Evolutionary conservation across 2,888 invertebrate genomes (phyloP).

Genomic region (Melinopterus prodromus): DNA sequence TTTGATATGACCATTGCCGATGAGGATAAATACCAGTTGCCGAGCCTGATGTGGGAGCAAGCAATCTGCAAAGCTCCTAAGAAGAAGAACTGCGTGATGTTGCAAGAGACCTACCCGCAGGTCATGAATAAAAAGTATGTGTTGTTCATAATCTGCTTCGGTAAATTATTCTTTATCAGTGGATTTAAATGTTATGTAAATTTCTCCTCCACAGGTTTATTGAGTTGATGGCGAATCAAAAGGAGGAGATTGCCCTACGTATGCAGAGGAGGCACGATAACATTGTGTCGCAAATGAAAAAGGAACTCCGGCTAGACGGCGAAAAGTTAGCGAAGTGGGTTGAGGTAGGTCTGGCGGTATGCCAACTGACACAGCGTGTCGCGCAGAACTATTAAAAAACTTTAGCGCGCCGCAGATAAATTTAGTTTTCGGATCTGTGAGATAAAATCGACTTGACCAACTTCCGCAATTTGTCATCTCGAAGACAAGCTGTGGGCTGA

Average conservation of each 20-base stretch:
- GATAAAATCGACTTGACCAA: too few relatives aligned
- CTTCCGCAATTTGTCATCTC: too few relatives aligned
- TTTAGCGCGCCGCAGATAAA: too few relatives aligned
- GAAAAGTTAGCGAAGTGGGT: slow-evolving; percentile 51
- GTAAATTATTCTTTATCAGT: slow-evolving; percentile 10
- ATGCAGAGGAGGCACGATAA: slow-evolving; percentile 57
- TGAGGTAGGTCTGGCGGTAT: slow-evolving; percentile 46
- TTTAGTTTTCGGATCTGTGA: too few relatives aligned
- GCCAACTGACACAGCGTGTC: slow-evolving; percentile 5
- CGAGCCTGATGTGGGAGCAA: slow-evolving; percentile 58
- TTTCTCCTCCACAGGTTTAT: slow-evolving; percentile 50
- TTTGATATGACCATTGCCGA: slow-evolving; percentile 52
- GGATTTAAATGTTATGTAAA: slow-evolving; percentile 10
- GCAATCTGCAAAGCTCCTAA: slow-evolving; percentile 56
- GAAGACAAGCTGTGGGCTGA: too few relatives aligned
- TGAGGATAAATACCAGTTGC: slow-evolving; percentile 53
- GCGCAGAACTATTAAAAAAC: not conserved
- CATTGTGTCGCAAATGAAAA: slow-evolving; percentile 57
- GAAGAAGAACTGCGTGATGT: slow-evolving; percentile 50
- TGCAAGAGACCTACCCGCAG: slow-evolving; percentile 53
- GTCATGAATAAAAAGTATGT: slow-evolving; percentile 53
- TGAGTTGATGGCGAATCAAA: slow-evolving; percentile 52
- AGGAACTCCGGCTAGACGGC: slow-evolving; percentile 56
- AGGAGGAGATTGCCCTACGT: slow-evolving; percentile 56
- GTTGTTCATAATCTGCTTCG: too few relatives aligned